A percentile compares a stretch with the other conserved stretches of the same genome.
Conservation (phyloP, 2,888 invertebrate genomes). For the Pammene aurita region DNA sequence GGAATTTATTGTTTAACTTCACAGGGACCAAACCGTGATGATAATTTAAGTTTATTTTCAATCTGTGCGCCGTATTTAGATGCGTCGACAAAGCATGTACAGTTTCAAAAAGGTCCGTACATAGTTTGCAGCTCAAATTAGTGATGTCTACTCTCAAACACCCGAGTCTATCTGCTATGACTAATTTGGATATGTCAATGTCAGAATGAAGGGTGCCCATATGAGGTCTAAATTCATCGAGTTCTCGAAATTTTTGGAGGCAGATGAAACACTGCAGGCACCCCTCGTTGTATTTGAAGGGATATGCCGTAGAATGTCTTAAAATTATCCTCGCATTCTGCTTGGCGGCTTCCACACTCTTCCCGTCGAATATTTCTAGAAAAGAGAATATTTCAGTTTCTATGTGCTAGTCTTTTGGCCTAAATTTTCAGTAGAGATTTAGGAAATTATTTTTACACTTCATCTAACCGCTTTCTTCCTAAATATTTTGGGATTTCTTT, state of each 20-base stretch:
- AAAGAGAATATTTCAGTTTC: slow-evolving; percentile 41
- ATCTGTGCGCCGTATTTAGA: slow-evolving; percentile 23
- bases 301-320: slow-evolving; percentile 35
- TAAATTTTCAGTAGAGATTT: background rate
- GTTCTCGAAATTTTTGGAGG: slow-evolving; percentile 19
- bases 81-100: slow-evolving; percentile 19
- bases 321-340: slow-evolving; percentile 31
- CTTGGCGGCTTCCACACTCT: slow-evolving; percentile 25
- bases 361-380: slow-evolving; percentile 34
- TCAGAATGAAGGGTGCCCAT: slow-evolving; percentile 22
- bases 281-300: slow-evolving; percentile 28
- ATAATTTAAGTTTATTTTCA: slow-evolving; percentile 31
- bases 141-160: slow-evolving; percentile 32
- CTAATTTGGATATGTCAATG: slow-evolving; percentile 7
- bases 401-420: slow-evolving; percentile 13
- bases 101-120: background rate
- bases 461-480: too few species aligned
- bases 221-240: slow-evolving; percentile 20
- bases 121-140: slow-evolving; percentile 29
- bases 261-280: slow-evolving; percentile 24
- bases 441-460: too few species aligned
- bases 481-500: too few species aligned
- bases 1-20: slow-evolving; percentile 40
- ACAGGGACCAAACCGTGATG: slow-evolving; percentile 42
- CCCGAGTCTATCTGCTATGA: background rate